Percentiles rank a stretch among this genome's conserved stretches.
Conservation (phyloP, 1,140 invertebrate genomes). For the Drosophila bocki region DNA sequence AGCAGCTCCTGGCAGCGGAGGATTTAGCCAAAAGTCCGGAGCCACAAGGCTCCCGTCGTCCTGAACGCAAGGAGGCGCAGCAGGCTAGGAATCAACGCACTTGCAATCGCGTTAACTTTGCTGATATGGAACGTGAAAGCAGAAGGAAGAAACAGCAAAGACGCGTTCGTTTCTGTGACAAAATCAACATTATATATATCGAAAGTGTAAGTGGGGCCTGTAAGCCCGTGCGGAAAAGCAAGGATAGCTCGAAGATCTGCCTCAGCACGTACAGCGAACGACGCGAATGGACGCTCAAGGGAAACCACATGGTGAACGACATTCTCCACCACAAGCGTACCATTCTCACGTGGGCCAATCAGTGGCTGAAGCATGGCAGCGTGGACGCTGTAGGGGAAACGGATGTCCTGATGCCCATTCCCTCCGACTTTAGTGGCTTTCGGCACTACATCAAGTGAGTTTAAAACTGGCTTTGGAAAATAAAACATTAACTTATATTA, state of each 20-base stretch:
- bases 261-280: constrained; percentile 51
- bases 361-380: constrained; percentile 63
- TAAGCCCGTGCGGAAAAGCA: constrained; percentile 8
- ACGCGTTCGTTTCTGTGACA: constrained; percentile 48
- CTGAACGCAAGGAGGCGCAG: constrained; percentile 52
- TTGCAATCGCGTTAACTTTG: constrained; percentile 72
- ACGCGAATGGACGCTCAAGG: constrained; percentile 34
- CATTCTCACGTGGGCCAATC: constrained; percentile 70
- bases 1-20: constrained; percentile 40
- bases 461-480: not conserved
- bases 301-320: constrained; percentile 30
- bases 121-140: constrained; percentile 55
- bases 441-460: constrained; percentile 73
- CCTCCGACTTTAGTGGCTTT: constrained; percentile 57
- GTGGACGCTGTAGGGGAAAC: constrained; percentile 50
- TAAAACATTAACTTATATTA: not conserved
- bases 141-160: constrained; percentile 11
- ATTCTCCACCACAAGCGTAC: constrained; percentile 40
- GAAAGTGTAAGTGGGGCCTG: constrained; percentile 22
- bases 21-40: not conserved
- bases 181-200: constrained; percentile 27
- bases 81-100: constrained; percentile 58
- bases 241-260: constrained; percentile 49
- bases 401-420: constrained; percentile 65
- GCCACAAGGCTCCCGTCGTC: constrained; percentile 4